Percentiles rank a stretch among this genome's conserved stretches.
phyloP scores from a whole-genome alignment of 1,140 invertebrate genomes.

The Drosophila eugracilis region DNA sequence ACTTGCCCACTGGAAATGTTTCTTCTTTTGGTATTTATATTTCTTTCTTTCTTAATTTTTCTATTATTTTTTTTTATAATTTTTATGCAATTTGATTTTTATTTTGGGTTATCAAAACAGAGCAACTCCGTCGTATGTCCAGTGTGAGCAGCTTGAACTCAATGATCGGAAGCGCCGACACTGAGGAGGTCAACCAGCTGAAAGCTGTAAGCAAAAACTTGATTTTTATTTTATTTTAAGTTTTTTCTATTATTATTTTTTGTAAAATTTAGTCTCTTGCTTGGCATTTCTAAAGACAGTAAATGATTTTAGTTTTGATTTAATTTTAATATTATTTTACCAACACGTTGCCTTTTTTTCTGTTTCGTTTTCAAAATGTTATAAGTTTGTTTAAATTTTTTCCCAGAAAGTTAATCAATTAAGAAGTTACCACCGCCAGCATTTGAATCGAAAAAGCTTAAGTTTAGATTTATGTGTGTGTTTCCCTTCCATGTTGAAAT shows the following conservation, averaged over 20 bases:
- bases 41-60: conserved; percentile 29
- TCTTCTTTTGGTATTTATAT: conserved; percentile 81
- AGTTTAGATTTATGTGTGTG: background rate
- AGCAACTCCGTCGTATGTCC: conserved; percentile 79
- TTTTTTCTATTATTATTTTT: background rate
- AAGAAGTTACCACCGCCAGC: background rate
- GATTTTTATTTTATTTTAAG: conserved; percentile 2
- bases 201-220: conserved; percentile 83
- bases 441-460: background rate
- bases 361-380: too few species aligned
- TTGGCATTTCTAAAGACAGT: too few species aligned
- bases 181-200: conserved; percentile 84
- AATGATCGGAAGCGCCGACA: conserved; percentile 53
- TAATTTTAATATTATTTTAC: too few species aligned
- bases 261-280: background rate
- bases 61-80: conserved; percentile 25
- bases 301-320: too few species aligned
- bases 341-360: too few species aligned
- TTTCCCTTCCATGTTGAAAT: background rate
- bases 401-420: background rate
- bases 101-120: conserved; percentile 24
- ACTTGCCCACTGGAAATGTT: conserved; percentile 83
- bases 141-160: conserved; percentile 64
- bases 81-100: conserved; percentile 19
- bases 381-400: background rate